Evolutionary conservation across 2,888 invertebrate genomes (phyloP).

Genomic region (Chesias legatella): DNA sequence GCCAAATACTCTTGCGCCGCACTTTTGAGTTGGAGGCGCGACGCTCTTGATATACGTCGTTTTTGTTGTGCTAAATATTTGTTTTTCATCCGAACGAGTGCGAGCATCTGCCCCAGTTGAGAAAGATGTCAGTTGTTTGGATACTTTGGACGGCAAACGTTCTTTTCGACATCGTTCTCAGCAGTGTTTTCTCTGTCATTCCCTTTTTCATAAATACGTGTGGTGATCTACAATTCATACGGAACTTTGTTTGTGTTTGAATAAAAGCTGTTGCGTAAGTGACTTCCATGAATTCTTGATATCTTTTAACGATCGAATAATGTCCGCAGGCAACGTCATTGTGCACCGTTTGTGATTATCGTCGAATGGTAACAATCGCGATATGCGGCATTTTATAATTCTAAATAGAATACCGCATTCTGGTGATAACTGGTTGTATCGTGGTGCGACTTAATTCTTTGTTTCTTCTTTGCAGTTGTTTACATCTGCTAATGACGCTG

Average conservation of each 20-base stretch:
- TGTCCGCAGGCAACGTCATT: conserved; percentile 16
- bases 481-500: too few relatives aligned
- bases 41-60: conserved; percentile 42
- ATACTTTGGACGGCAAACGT: conserved; percentile 42
- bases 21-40: conserved; percentile 43
- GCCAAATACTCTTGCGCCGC: conserved; percentile 70
- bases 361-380: conserved; percentile 14
- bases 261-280: conserved; percentile 16
- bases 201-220: conserved; percentile 46
- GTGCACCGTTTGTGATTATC: conserved; percentile 6
- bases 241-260: conserved; percentile 55
- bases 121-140: conserved; percentile 48
- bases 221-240: conserved; percentile 47
- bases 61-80: conserved; percentile 40
- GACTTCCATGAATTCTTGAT: conserved; percentile 18
- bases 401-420: conserved; percentile 5
- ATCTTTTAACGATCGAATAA: conserved; percentile 15
- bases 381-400: conserved; percentile 6
- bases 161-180: conserved; percentile 38
- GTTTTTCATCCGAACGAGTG: conserved; percentile 27
- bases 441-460: too few relatives aligned
- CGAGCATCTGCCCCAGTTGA: conserved; percentile 20
- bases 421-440: too few relatives aligned
- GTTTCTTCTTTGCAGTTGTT: too few relatives aligned
- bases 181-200: conserved; percentile 41